Conservation (phyloP, 2,888 invertebrate species). For the Hedychridium roseum region DNA sequence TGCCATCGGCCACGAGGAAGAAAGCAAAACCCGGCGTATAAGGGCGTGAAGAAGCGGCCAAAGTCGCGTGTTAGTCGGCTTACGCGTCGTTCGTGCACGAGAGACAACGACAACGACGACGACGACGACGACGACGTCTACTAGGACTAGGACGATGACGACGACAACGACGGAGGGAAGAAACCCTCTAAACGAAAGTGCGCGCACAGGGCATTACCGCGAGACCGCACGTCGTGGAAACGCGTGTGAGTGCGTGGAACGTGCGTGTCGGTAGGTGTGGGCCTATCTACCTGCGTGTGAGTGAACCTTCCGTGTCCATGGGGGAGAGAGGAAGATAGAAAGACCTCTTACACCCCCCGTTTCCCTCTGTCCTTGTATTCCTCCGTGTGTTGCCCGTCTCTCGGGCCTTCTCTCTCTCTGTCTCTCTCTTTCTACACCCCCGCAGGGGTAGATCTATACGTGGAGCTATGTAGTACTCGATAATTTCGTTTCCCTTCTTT, state of each 20-base stretch:
- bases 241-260: slow-evolving; percentile 14
- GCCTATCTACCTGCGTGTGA: background rate
- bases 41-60: too few relatives aligned
- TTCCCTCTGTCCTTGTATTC: slow-evolving; percentile 10
- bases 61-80: too few relatives aligned
- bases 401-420: slow-evolving; percentile 7
- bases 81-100: too few relatives aligned
- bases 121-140: background rate
- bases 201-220: slow-evolving; percentile 36
- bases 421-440: slow-evolving; percentile 3
- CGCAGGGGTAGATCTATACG: too few relatives aligned
- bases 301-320: slow-evolving; percentile 3
- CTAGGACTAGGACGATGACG: background rate
- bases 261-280: too few relatives aligned
- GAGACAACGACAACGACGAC: slow-evolving; percentile 4
- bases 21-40: too few relatives aligned
- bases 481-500: too few relatives aligned
- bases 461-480: too few relatives aligned
- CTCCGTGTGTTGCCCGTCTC: slow-evolving; percentile 15
- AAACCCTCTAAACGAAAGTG: slow-evolving; percentile 41
- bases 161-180: slow-evolving; percentile 24
- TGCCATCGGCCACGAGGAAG: too few relatives aligned
- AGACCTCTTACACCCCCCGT: slow-evolving; percentile 9
- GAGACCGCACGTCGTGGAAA: slow-evolving; percentile 28
- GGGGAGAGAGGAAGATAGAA: slow-evolving; percentile 25